Evolutionary conservation across 2,797 vertebrate species (phyloP), one percentile per base, ranked within the genome.

Genomic region (Lates japonicus): DNA sequence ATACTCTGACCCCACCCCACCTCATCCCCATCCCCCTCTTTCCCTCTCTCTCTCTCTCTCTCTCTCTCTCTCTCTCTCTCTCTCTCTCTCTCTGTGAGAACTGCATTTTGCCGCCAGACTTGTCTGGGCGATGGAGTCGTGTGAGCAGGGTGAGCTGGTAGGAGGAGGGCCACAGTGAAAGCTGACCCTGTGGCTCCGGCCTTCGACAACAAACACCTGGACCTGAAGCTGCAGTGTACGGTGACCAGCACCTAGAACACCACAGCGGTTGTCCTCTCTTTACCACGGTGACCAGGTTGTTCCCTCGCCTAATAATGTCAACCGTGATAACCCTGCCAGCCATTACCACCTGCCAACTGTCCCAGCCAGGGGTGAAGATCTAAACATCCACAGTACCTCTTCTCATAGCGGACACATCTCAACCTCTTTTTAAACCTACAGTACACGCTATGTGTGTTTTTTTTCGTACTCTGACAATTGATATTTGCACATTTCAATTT

Each of bases 71-170:
- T 12, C 62, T 42, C 55, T 25, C 55, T 20, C 80, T 51, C 65
- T 77, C 75, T 76, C 70, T 81, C 68, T 60, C 52, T 70, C 64
- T 91, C 77, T 88, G 87, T 88, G 99, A 97, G 96, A 96, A 90
- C 96, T 99, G 83, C 97, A 98, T n/a, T 95, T 97, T 99, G 97
- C 98, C 98, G 97, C 98, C 98, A 96, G 98, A 98, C 96, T 95
- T 99, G 96, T 98, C 98, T 96, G 97, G 95, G 97, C 97, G 55
- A 97, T 96, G n/a, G 96, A 99, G 97, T 96, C 96, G 97, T 91
- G 93, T 97, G 82, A 96, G 97, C 97, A 97, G 96, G 96, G 93
- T 92, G 97, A 98, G 82, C 94, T 96, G 96, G 96, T 96, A 96
- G 97, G 90, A 93, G 95, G n/a, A n/a, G 95, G 63, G 49, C 94